Base-by-base conservation (phyloP, 2,113 vertebrate genomes). In the Philantomba maxwellii region DNA sequence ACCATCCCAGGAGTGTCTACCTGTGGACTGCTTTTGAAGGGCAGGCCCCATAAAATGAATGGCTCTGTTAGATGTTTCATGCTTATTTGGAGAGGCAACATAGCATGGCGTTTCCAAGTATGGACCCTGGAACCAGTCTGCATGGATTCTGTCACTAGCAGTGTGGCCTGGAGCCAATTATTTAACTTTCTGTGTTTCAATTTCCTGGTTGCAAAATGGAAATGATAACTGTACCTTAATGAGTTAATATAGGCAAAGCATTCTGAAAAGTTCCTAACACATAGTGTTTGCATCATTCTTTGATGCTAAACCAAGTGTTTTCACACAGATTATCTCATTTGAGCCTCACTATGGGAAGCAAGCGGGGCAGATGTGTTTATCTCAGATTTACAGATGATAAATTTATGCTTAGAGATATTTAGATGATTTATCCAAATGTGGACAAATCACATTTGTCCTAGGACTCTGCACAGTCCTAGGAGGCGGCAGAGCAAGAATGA, bases 291-390 rank as follows among this genome's bases (percentile, higher is more conserved):
- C 45, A 49, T 28, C n/a, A 9, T 80, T 33, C 13, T 95, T 96
- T 97, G 66, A 95, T 96, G 60, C 82, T 73, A 58, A 81, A 83
- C 78, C 84, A 95, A 55, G 28, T 36, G 36, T 90, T 96, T 95
- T 93, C 91, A 88, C 57, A 82, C 60, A 88, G 53, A 77, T 91
- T 80, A 90, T 95, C 36, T 86, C 70, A 93, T 89, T 43, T 94
- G 45, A 97, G 45, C 11, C 47, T 89, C 78, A 64, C 62, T 47
- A 6, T 82, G 21, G 30, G 49, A 94, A 62, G 36, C 80, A 91
- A 23, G 64, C 62, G 93, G 43, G 53, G 51, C 30, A 95, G 82
- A 47, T 89, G 36, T 30, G 25, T 88, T 91, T 89, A 89, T 80
- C 17, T 14, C 53, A 82, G 43, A 94, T 93, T 91, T 96, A 95